Base-by-base conservation (phyloP, 2,888 invertebrate species). In the Bombylius discolor region DNA sequence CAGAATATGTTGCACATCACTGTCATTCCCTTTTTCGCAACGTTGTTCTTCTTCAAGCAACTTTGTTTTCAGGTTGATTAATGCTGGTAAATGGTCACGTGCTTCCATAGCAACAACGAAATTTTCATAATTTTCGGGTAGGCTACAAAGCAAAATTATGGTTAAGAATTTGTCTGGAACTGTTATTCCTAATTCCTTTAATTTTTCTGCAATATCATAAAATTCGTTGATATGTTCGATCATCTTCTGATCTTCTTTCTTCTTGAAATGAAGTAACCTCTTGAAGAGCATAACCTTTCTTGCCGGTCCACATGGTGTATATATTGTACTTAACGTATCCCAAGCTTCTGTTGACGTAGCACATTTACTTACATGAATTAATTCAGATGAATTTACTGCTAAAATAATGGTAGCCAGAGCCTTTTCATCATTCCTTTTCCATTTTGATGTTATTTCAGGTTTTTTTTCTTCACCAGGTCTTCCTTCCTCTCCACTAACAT, bases 281-380 rank as follows among this genome's bases (percentile, higher is more conserved):
- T 61, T 62, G 14, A 59, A 58, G 42, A 63, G 51, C 13, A 51
- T 47, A 32, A 59, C 59, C 23, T 60, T 60, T 42, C 56, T 57
- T 13, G 57, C 45, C 14, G 62, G 60, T 32, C 62, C 61, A 32
- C 48, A 56, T 8, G 63, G 61, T 32, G 53, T 58, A 32, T 62
- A 58, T 7, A 59, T 56, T 44, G 54, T 56, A 4, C 54, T 48
- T 23, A 61, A 45, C 33, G 46, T 52, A 36, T 12, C n/a, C 59
- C 59, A 62, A 5, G 59, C 61, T 46, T 56, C 53, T 8, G 44
- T 46, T 46, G 61, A 55, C 23, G 58, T 53, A n/a, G 42, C 46
- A 56, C 58, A 56, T n/a, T 56, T 52, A 14, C 42, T 58, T 44
- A n/a, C 56, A 53, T 58, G 59, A n/a, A 52, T 59, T 55, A 48